Base-by-base conservation (phyloP, 2,797 vertebrate species). In the Austrolebias charrua region DNA sequence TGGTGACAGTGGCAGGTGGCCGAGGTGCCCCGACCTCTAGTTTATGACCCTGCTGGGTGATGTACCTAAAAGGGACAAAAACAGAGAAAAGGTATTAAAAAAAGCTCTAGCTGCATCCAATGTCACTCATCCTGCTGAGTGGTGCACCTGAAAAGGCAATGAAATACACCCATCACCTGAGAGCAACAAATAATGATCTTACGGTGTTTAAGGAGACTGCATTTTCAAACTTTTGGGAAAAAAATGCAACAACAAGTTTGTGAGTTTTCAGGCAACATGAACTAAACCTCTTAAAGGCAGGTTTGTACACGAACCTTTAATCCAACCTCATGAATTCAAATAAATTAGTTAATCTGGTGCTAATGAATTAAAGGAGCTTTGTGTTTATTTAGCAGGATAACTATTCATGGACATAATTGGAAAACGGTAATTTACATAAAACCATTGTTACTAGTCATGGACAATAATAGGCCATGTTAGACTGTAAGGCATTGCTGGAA, bases 11-110 rank as follows among this genome's bases (percentile, higher is more conserved):
- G 72, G 93, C 93, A 3, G 93, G 93, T 60, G 93, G 93, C 29
- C 93, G 89, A 16, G 93, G 92, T 6, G 92, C 93, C 5, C 93
- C 93, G 0, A 93, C 83, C 58, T 94, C 93, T 56, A 94, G 80
- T 71, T 94, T 94, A 82, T 94, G 93, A 42, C 92, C 93, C 73
- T 90, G 89, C 77, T 94, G 93, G 18, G 93, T 94, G 78, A 94
- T 94, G 82, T 94, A 94, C 80, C 93, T 94, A 77, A 55, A 71
- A 70, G 53, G 79, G 28, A 76, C 24, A 69, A 51, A 18, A 57
- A 50, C 20, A 80, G 19, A 67, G 42, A 68, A 16, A 57, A 9
- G 18, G 4, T 53, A 38, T 62, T n/a, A 58, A 5, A 19, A 3
- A 24, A 24, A 24, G 0, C 19, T 66, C 29, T 38, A 44, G 63